phyloP scores from a whole-genome alignment of 2,888 invertebrate species.

The Drosophila birchii region DNA sequence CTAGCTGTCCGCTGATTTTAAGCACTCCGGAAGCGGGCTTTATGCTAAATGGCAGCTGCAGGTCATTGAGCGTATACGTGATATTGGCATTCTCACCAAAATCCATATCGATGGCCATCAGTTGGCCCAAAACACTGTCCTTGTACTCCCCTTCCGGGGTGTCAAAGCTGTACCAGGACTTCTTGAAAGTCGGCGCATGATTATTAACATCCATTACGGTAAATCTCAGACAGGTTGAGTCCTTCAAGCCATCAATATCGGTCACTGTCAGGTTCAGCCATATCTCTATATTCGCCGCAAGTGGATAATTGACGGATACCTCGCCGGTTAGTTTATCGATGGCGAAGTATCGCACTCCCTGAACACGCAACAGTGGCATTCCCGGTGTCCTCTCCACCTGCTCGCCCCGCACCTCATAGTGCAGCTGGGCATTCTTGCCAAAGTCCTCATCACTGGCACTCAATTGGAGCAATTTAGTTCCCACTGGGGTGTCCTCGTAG shows the following conservation, averaged over 20 bases:
- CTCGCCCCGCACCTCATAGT: conserved; percentile 90
- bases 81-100: conserved; percentile 92
- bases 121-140: conserved; percentile 89
- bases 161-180: conserved; percentile 93
- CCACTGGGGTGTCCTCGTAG: conserved; percentile 90
- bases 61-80: conserved; percentile 88
- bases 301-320: conserved; percentile 88
- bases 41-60: conserved; percentile 89
- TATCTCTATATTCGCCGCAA: conserved; percentile 91
- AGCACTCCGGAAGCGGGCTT: conserved; percentile 89
- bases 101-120: conserved; percentile 92
- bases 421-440: conserved; percentile 89
- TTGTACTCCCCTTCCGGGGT: conserved; percentile 92
- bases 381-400: conserved; percentile 87
- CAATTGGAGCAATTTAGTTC: conserved; percentile 89
- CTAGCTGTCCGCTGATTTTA: conserved; percentile 90
- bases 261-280: conserved; percentile 90
- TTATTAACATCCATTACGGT: conserved; percentile 92
- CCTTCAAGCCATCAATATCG: conserved; percentile 91
- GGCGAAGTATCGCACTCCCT: conserved; percentile 87
- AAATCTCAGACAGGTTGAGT: conserved; percentile 89
- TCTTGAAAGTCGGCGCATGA: conserved; percentile 92
- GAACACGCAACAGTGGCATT: conserved; percentile 59
- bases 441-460: conserved; percentile 90
- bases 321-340: conserved; percentile 92